Percentiles rank a stretch among this genome's conserved stretches.
Conservation (phyloP, 2,888 invertebrate genomes). For the Oasisia sp. region DNA sequence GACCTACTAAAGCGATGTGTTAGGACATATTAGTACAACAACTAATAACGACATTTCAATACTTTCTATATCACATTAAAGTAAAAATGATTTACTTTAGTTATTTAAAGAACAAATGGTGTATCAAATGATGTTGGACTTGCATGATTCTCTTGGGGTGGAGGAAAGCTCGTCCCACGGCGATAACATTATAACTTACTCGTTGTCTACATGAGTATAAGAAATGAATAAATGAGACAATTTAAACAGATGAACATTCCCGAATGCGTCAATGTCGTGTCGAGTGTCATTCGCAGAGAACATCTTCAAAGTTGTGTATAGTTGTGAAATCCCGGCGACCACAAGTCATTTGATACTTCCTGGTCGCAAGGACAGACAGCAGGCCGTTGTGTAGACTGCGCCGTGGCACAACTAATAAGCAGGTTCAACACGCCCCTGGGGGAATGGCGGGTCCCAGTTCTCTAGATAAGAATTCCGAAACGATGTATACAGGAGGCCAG, state of each 20-base stretch:
- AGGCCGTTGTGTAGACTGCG: neutral
- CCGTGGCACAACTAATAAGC: neutral
- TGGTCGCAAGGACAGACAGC: neutral
- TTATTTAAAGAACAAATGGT: no score
- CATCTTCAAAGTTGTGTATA: neutral
- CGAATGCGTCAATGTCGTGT: neutral
- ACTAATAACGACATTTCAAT: no score
- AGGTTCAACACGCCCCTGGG: neutral
- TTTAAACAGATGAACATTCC: neutral
- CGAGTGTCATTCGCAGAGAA: neutral
- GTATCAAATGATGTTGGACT: no score
- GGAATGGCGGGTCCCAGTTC: neutral
- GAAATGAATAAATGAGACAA: no score
- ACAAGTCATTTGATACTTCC: conserved; percentile 3
- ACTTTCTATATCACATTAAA: no score
- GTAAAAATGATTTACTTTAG: no score
- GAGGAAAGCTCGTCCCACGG: no score
- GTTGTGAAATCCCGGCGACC: neutral
- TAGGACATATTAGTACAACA: no score
- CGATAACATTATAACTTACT: no score
- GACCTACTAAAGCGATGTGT: no score
- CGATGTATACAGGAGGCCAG: neutral
- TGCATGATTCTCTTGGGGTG: no score
- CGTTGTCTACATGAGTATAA: no score
- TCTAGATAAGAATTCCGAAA: neutral